Evolutionary conservation across 2,888 invertebrate species (phyloP).

Genomic region (Operophtera brumata): DNA sequence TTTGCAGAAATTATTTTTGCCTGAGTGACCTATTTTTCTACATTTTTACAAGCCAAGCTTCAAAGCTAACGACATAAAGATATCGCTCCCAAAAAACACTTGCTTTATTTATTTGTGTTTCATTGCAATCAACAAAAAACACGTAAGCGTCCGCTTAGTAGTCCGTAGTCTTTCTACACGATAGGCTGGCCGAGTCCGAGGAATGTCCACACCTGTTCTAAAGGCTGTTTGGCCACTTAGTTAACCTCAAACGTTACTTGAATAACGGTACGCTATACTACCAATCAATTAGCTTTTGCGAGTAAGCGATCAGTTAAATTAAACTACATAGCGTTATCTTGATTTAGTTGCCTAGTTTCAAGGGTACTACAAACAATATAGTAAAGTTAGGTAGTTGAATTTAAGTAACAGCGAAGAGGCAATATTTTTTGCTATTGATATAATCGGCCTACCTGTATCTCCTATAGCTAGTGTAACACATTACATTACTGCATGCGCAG

Average conservation of each 20-base stretch:
- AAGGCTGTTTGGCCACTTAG: constrained; percentile 15
- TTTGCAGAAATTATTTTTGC: no score
- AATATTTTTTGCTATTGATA: no score
- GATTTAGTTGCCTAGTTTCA: constrained; percentile 14
- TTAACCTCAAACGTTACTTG: constrained; percentile 11
- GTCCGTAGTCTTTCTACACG: constrained; percentile 8
- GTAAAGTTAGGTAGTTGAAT: background rate
- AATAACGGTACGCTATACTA: constrained; percentile 25
- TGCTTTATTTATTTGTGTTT: background rate
- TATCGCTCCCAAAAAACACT: background rate
- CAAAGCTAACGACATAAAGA: no score
- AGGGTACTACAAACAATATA: background rate
- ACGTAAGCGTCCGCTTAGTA: background rate
- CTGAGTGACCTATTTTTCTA: no score
- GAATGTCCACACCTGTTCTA: constrained; percentile 23
- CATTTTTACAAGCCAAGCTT: no score
- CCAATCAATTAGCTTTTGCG: constrained; percentile 23
- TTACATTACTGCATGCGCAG: no score
- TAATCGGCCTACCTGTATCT: no score
- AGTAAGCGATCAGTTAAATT: constrained; percentile 20
- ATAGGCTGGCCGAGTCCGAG: constrained; percentile 1
- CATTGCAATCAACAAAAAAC: background rate
- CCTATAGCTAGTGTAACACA: no score
- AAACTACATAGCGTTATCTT: constrained; percentile 10
- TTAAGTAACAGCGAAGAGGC: no score